Evolutionary conservation across 2,797 vertebrate species (phyloP), one percentile per base, ranked within the genome.

Genomic region (Argentina silus): DNA sequence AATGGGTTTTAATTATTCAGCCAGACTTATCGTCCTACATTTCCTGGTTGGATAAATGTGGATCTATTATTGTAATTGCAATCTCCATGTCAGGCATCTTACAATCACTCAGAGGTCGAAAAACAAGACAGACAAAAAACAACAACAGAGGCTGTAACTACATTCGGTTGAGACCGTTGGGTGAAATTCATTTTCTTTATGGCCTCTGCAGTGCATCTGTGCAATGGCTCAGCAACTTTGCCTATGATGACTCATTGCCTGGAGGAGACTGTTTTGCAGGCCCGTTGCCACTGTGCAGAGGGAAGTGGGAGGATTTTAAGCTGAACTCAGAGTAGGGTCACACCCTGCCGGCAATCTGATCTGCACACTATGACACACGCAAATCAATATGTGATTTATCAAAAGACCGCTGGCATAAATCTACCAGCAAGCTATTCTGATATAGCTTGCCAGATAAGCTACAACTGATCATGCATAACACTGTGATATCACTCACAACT

Each of bases 311-410:
- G 17, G 48, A 2, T 36, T 62, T 43, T 44, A 8, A 63, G 27
- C 14, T n/a, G 60, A 62, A 44, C 36, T 14, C 60, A 3, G 17
- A 23, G 61, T 63, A 14, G 42, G 61, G 42, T 62, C 60, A 43
- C 14, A 8, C n/a, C 6, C 55, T 19, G 17, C 55, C n/a, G 55
- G 11, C 47, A 19, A 53, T 11, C 12, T 53, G 15, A 53, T 7
- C 15, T 53, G 15, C 51, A 12, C 12, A 51, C 74, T 1, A 36
- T 85, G 83, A 79, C 86, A 82, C 79, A 79, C 74, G 70, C 78
- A 77, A 83, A 85, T 77, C 83, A 81, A 85, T 72, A 79, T 81
- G 84, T 69, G 56, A 88, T 83, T 84, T 80, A 84, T 81, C 76
- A 69, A 64, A n/a, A 72, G 55, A 77, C 73, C 69, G 78, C 66